Conservation (phyloP, 2,113 vertebrate species). For the Odobenus rosmarus region DNA sequence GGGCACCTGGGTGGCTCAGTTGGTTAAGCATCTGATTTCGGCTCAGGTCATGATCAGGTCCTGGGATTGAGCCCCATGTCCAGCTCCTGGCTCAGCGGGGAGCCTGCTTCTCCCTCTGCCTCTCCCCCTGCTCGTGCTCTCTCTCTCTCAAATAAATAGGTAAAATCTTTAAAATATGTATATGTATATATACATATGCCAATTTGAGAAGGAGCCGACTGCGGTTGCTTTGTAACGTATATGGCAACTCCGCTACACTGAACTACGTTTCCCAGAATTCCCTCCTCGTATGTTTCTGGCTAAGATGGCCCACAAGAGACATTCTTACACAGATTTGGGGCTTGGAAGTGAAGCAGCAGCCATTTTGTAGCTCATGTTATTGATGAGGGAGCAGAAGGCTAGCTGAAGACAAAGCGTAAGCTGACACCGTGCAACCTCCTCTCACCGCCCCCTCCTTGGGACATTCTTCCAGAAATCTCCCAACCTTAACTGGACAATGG, state of each 20-base stretch:
- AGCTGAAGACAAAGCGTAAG: not conserved
- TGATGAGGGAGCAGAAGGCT: not conserved
- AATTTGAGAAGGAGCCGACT: not conserved
- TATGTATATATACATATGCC: not conserved
- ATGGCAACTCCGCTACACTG: not conserved
- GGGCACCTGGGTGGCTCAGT: not conserved
- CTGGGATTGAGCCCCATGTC: not conserved
- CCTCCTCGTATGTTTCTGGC: not conserved
- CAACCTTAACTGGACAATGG: not conserved
- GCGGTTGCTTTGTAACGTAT: not conserved
- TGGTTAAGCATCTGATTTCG: not conserved
- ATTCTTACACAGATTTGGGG: not conserved
- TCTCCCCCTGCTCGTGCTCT: not conserved
- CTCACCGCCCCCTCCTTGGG: no score
- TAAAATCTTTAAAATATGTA: not conserved
- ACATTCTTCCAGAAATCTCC: not conserved
- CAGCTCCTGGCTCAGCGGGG: not conserved
- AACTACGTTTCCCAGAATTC: constrained; percentile 22
- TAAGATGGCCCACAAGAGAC: not conserved
- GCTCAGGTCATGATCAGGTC: not conserved
- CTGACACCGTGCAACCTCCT: not conserved
- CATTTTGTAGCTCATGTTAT: not conserved
- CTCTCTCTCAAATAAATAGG: not conserved
- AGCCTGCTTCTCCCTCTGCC: not conserved
- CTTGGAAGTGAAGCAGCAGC: not conserved